A percentile compares a stretch with the other conserved stretches of the same genome.
These are phyloP conservation scores for Heteromyza rotundicornis DNA, from an alignment of 2,888 invertebrate species.

Conservation along the genomic window DNA sequence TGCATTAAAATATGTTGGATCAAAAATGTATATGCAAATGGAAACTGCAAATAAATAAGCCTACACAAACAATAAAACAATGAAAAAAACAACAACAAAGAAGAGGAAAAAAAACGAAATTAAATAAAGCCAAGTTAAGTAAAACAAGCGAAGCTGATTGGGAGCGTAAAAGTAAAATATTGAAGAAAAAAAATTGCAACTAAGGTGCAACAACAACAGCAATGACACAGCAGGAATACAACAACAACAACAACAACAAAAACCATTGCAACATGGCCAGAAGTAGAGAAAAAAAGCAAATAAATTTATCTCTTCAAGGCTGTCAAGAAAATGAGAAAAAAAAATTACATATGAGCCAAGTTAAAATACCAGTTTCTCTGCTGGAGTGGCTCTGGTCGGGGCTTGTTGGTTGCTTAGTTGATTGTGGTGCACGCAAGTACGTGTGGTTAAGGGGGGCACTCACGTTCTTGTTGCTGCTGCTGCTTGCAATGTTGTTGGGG, in stretches of 20 bases:
- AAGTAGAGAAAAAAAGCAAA: conserved; percentile 27
- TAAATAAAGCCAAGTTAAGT: not conserved
- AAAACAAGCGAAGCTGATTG: not conserved
- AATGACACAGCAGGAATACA: too few relatives aligned
- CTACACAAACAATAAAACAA: not conserved
- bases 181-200: not conserved
- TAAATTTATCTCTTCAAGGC: conserved; percentile 45
- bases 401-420: too few relatives aligned
- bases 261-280: not conserved
- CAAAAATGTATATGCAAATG: not conserved
- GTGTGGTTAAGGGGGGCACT: too few relatives aligned
- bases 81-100: not conserved
- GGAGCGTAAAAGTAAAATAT: not conserved
- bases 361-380: conserved; percentile 1
- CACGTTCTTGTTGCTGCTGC: not conserved
- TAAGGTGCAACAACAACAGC: not conserved
- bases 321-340: conserved; percentile 30
- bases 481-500: too few relatives aligned
- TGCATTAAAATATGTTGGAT: not conserved
- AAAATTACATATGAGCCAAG: not conserved
- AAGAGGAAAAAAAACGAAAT: not conserved
- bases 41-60: not conserved
- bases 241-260: conserved; percentile 29
- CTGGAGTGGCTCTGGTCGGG: too few relatives aligned
- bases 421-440: too few relatives aligned